Percentiles rank a stretch among this genome's conserved stretches.
phyloP scores from a whole-genome alignment of 2,888 invertebrate species.

The Lomographa bimaculata region DNA sequence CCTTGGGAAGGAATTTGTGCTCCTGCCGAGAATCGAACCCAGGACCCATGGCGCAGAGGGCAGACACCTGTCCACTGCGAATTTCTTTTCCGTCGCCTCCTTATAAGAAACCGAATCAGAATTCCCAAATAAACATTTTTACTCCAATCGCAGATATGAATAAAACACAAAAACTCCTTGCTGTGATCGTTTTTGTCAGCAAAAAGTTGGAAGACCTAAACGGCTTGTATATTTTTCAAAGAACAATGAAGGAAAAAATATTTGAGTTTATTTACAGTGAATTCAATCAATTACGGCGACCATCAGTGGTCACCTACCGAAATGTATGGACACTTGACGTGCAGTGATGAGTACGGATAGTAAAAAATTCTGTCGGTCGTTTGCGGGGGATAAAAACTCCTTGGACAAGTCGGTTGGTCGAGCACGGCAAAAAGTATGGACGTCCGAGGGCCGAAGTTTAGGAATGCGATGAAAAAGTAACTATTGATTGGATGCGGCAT shows the following conservation, averaged over 20 bases:
- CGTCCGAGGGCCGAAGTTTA: constrained; percentile 42
- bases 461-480: constrained; percentile 55
- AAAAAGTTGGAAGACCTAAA: constrained; percentile 39
- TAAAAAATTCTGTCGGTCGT: constrained; percentile 66
- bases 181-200: constrained; percentile 35
- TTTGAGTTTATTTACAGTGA: constrained; percentile 63
- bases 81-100: too few relatives aligned
- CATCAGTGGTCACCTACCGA: constrained; percentile 60
- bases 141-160: constrained; percentile 33
- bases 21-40: too few relatives aligned
- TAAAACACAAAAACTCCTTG: constrained; percentile 35
- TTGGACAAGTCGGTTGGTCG: constrained; percentile 60
- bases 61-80: too few relatives aligned
- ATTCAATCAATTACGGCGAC: constrained; percentile 74
- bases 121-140: constrained; percentile 29
- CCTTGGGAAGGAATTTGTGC: too few relatives aligned
- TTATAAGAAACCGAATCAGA: constrained; percentile 25
- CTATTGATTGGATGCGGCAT: constrained; percentile 70
- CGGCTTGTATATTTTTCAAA: constrained; percentile 37
- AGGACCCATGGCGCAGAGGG: too few relatives aligned
- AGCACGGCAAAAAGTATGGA: constrained; percentile 66
- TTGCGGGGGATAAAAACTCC: constrained; percentile 65
- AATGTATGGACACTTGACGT: constrained; percentile 73
- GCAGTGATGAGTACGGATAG: constrained; percentile 65
- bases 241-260: constrained; percentile 38